Percentiles rank a stretch among this genome's conserved stretches.
Evolutionary conservation across 2,888 invertebrate species (phyloP).

Genomic region (Chouioia cunea): DNA sequence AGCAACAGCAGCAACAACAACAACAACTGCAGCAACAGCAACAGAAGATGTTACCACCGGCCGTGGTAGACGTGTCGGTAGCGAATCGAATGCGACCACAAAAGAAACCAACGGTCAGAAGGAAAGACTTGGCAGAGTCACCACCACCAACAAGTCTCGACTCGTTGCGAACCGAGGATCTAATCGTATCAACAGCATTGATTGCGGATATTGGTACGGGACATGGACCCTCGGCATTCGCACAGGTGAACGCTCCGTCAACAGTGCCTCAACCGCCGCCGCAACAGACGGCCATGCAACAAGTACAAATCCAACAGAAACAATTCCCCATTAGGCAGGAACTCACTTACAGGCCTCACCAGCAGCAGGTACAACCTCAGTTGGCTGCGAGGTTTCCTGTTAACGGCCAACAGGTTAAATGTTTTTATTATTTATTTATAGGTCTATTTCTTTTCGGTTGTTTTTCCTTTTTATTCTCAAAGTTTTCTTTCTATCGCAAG

Average conservation of each 20-base stretch:
- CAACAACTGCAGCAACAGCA: constrained; percentile 52
- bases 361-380: constrained; percentile 57
- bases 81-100: constrained; percentile 61
- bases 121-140: constrained; percentile 62
- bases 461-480: too few relatives aligned
- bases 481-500: too few relatives aligned
- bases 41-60: constrained; percentile 65
- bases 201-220: constrained; percentile 54
- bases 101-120: constrained; percentile 65
- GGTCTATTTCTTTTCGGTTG: constrained; percentile 54
- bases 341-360: constrained; percentile 58
- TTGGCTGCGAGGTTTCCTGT: constrained; percentile 62
- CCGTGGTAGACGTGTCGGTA: constrained; percentile 59
- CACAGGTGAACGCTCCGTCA: constrained; percentile 60
- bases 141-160: constrained; percentile 64
- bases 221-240: constrained; percentile 63
- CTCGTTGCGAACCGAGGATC: constrained; percentile 63
- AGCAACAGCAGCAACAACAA: constrained; percentile 48
- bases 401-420: constrained; percentile 63
- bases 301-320: constrained; percentile 66
- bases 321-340: constrained; percentile 63
- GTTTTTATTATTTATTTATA: too few relatives aligned
- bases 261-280: constrained; percentile 57
- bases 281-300: constrained; percentile 55
- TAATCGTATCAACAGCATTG: constrained; percentile 57